phyloP scores from a whole-genome alignment of 1,140 invertebrate species.

The Listronotus bonariensis region DNA sequence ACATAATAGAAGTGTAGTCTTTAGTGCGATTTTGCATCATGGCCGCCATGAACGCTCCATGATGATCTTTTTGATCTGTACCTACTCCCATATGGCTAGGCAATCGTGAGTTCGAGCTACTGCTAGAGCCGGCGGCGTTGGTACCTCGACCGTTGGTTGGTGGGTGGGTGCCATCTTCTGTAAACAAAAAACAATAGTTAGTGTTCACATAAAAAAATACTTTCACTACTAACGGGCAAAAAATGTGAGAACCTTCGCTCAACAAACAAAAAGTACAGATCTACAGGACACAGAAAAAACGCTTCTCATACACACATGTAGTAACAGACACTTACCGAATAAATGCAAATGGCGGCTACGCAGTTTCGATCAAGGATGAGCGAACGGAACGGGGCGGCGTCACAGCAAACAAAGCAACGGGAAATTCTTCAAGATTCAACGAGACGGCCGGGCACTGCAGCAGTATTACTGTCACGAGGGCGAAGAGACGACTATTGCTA shows the following conservation, averaged over 20 bases:
- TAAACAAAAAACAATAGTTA: neutral
- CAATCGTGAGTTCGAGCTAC: neutral
- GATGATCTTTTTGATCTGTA: neutral
- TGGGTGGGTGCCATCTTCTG: neutral
- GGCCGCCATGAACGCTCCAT: constrained; percentile 3
- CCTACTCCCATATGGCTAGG: neutral
- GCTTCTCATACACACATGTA: neutral
- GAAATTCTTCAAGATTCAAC: neutral
- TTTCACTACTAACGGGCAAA: neutral
- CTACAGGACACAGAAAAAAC: constrained; percentile 3
- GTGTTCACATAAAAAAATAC: neutral
- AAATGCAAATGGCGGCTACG: neutral
- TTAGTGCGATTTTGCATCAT: constrained; percentile 5
- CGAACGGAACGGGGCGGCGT: neutral
- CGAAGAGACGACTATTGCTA: constrained; percentile 8
- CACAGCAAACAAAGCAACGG: neutral
- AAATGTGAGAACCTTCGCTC: constrained; percentile 1
- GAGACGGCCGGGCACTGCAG: neutral
- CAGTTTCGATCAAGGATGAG: neutral
- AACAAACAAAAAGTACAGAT: constrained; percentile 1
- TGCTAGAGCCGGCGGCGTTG: neutral
- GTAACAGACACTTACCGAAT: constrained; percentile 1
- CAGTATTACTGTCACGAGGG: neutral
- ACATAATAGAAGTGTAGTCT: constrained; percentile 5
- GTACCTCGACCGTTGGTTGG: neutral